These are phyloP conservation scores for Latheticus oryzae DNA, from an alignment of 2,888 invertebrate genomes.

Conservation along the genomic window DNA sequence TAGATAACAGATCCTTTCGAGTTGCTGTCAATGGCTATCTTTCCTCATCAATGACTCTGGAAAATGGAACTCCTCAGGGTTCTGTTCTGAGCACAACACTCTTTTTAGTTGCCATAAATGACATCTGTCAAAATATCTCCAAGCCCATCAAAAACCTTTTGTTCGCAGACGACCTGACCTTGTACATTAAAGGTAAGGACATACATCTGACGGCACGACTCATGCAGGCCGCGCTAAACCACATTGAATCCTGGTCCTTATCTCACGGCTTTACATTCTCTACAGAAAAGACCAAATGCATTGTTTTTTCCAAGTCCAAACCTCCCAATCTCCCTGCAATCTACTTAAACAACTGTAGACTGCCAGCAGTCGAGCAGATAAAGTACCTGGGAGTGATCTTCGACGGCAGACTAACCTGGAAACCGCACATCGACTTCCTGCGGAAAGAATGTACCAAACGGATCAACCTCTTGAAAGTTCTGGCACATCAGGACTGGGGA, in stretches of 20 bases:
- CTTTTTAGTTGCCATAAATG: constrained; percentile 38
- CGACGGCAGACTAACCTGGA: constrained; percentile 21
- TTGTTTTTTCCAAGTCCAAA: constrained; percentile 8
- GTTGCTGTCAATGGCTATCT: constrained; percentile 25
- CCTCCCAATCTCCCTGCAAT: not conserved
- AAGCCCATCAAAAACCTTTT: constrained; percentile 3
- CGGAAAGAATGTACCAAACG: constrained; percentile 8
- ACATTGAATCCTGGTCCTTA: constrained; percentile 6
- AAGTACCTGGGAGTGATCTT: constrained; percentile 27
- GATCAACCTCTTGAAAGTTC: constrained; percentile 19
- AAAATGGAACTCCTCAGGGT: constrained; percentile 39
- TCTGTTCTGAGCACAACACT: constrained; percentile 35
- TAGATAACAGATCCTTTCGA: constrained; percentile 29
- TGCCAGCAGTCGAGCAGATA: not conserved
- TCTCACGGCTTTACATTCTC: constrained; percentile 7
- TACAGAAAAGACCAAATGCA: constrained; percentile 13
- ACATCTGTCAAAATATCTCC: constrained; percentile 5
- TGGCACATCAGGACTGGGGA: constrained; percentile 21
- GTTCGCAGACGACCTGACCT: constrained; percentile 11
- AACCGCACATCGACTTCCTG: constrained; percentile 11
- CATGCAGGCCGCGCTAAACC: constrained; percentile 1
- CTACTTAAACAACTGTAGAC: constrained; percentile 1
- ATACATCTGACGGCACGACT: not conserved
- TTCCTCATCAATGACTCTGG: constrained; percentile 2
- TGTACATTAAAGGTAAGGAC: constrained; percentile 11